Conservation (phyloP, 2,888 invertebrate genomes). For the Calephelis perditalis region DNA sequence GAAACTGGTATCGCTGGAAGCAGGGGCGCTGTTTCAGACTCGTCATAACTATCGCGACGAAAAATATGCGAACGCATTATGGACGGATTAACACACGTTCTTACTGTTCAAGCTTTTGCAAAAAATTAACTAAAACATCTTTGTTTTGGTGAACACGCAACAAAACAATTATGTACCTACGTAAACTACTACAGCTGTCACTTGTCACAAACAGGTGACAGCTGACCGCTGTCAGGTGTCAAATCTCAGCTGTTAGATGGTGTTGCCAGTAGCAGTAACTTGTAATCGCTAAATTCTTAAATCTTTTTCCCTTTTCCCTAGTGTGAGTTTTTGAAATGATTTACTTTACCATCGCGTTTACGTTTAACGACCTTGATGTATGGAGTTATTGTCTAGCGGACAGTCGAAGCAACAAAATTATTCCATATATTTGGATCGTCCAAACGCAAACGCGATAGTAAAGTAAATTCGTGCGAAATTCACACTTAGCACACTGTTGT, state of each 20-base stretch:
- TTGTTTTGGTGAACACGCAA: slow-evolving; percentile 7
- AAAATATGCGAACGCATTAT: slow-evolving; percentile 56
- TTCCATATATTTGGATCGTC: too few species aligned
- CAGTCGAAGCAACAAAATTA: too few species aligned
- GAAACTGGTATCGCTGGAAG: slow-evolving; percentile 43
- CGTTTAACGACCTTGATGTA: too few species aligned
- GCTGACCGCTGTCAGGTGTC: neutral
- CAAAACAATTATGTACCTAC: neutral
- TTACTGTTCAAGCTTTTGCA: neutral
- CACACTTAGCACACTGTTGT: too few species aligned
- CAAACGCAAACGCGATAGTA: too few species aligned
- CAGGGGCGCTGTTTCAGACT: slow-evolving; percentile 53
- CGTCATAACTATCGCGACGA: slow-evolving; percentile 40
- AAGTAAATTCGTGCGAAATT: too few species aligned
- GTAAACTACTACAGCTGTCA: neutral
- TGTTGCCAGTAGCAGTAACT: neutral
- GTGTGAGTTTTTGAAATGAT: too few species aligned
- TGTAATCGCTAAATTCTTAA: too few species aligned
- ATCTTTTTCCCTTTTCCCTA: too few species aligned
- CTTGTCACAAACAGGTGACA: neutral
- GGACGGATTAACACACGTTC: slow-evolving; percentile 18
- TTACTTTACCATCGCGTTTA: too few species aligned
- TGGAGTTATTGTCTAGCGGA: too few species aligned
- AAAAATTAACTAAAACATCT: neutral
- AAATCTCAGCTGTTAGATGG: neutral